Conservation (phyloP, 2,888 invertebrate genomes). For the Furcula furcula region DNA sequence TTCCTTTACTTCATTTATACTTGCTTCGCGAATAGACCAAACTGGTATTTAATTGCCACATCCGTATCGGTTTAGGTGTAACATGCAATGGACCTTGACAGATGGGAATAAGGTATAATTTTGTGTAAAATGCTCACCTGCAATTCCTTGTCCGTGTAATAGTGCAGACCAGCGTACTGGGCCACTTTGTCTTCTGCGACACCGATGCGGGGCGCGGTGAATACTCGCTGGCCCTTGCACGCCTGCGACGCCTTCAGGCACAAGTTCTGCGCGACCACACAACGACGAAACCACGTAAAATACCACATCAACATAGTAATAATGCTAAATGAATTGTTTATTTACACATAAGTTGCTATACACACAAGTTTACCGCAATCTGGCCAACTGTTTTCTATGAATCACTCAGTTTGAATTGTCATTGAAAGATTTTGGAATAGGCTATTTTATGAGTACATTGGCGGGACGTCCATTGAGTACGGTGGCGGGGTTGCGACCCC, state of each 20-base stretch:
- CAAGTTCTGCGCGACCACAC: constrained; percentile 92
- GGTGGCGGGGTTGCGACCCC: too few species aligned
- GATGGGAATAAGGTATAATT: constrained; percentile 6
- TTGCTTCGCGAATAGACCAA: constrained; percentile 10
- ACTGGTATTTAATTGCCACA: constrained; percentile 6
- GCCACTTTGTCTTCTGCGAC: constrained; percentile 96
- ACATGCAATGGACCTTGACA: constrained; percentile 5
- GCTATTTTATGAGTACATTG: too few species aligned
- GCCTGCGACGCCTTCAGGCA: constrained; percentile 94
- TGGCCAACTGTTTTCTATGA: constrained; percentile 44
- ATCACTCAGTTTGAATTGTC: constrained; percentile 29
- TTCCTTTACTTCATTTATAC: constrained; percentile 15
- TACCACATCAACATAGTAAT: constrained; percentile 45
- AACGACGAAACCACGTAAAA: constrained; percentile 46
- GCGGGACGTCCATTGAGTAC: too few species aligned
- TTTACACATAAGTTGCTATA: constrained; percentile 46
- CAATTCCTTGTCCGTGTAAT: constrained; percentile 96
- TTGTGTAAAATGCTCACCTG: constrained; percentile 78
- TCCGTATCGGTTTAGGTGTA: constrained; percentile 1
- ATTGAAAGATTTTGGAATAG: too few species aligned
- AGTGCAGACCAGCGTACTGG: constrained; percentile 94
- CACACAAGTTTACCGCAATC: constrained; percentile 40
- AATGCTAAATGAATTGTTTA: constrained; percentile 44
- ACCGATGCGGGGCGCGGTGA: constrained; percentile 91
- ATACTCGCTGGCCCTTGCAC: constrained; percentile 91